Base-by-base conservation (phyloP, 2,797 vertebrate species). In the Gallinago stenura region DNA sequence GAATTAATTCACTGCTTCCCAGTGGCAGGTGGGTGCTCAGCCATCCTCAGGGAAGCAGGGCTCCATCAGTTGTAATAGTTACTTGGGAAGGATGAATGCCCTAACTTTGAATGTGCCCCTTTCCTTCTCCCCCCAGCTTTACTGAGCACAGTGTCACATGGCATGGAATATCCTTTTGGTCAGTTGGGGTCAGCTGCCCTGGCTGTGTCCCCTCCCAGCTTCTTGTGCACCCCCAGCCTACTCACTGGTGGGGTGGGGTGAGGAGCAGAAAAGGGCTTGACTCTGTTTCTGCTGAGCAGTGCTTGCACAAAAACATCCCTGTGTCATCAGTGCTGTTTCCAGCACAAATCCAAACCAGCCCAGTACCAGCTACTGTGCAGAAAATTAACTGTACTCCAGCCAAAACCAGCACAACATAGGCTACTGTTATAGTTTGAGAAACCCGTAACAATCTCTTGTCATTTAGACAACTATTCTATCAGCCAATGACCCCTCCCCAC, bases 11-110 rank as follows among this genome's bases (percentile, higher is more conserved):
- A 9, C n/a, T 4, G 2, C 76, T 66, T 35, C 25, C 50, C 28
- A 10, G 7, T 0, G 26, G 25, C 50, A 45, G 51, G 26, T 10
- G 4, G 77, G 41, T 39, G 53, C 6, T 68, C 51, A 48, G 41
- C 33, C 41, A 25, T 80, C n/a, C 1, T 33, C 33, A 48, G 53
- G 53, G 25, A 6, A 57, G 53, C 53, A 21, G 33, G 43, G 41
- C 41, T 80, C 53, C 8, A 4, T 80, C 41, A 31, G 1, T 0
- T 0, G 0, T 33, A 24, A 15, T 1, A 1, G 75, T 35, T 5
- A 65, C 19, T 18, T 65, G 50, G 26, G 25, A 20, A 79, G 41
- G 37, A 13, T 46, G 46, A 66, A 46, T 0, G 1, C 8, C 39
- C 10, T 46, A 17, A 8, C n/a, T 79, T 21, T 0, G 0, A 66